Conservation (phyloP, 2,797 vertebrate species). For the Enteromius fasciolatus region DNA sequence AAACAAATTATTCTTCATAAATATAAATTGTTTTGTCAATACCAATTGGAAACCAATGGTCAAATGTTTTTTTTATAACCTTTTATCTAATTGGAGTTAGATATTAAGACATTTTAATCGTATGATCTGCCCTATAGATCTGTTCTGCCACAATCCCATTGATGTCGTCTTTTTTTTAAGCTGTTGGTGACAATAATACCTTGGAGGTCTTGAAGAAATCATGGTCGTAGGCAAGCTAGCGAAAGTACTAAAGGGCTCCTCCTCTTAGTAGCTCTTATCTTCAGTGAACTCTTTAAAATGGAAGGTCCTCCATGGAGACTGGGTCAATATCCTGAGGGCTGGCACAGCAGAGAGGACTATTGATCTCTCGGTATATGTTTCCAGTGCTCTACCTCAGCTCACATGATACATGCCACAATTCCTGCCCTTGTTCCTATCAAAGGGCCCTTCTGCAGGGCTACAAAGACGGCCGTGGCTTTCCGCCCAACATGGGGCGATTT, state of each 20-base stretch:
- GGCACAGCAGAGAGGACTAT: slow-evolving; percentile 63
- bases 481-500: slow-evolving; percentile 49
- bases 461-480: slow-evolving; percentile 56
- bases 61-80: background rate
- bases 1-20: background rate
- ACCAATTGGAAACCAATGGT: background rate
- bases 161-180: slow-evolving; percentile 32
- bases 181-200: slow-evolving; percentile 47
- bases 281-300: slow-evolving; percentile 57
- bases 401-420: slow-evolving; percentile 59
- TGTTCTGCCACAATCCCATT: slow-evolving; percentile 7
- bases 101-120: background rate
- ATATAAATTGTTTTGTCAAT: background rate
- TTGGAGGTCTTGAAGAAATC: slow-evolving; percentile 46
- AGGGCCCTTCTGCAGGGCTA: slow-evolving; percentile 59
- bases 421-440: slow-evolving; percentile 56
- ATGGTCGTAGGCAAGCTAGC: slow-evolving; percentile 32
- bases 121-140: slow-evolving; percentile 34
- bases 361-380: slow-evolving; percentile 66
- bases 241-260: slow-evolving; percentile 54
- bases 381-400: slow-evolving; percentile 60
- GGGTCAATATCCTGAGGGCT: slow-evolving; percentile 63
- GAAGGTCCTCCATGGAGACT: slow-evolving; percentile 58
- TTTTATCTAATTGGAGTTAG: background rate
- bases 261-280: slow-evolving; percentile 60